Base-by-base conservation (phyloP, 1,140 invertebrate species). In the Camponotus floridanus region DNA sequence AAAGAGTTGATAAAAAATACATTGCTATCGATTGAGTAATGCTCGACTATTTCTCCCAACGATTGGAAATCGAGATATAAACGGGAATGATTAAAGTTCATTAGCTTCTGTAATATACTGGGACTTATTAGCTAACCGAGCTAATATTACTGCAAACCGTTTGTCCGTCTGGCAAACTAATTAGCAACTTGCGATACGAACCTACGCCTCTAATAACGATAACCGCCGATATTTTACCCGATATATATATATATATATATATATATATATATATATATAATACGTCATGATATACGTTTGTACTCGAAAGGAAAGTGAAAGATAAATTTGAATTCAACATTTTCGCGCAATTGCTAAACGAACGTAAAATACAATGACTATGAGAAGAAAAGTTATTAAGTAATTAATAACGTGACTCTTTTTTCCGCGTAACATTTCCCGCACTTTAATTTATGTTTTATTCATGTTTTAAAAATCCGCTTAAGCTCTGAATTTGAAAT, bases 91-190 rank as follows among this genome's bases (percentile, higher is more conserved):
- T 57, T 84, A 61, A 85, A 78, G 18, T 76, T 73, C 71, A 51
- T 74, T 87, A 61, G 81, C 26, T 76, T 71, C 33, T 31, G 64
- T 59, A 76, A 90, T 89, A 86, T 74, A 86, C 71, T 79, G 84
- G 73, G 79, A 89, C 87, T 91, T 92, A 91, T 88, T 89, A 88
- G 86, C 84, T 79, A 87, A 90, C 88, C 87, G 87, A 87, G 74
- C 81, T 89, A 90, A 92, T 92, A 92, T 85, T 65, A 85, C 85
- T 84, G 70, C 87, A 86, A 92, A 92, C 85, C 76, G 84, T 74
- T 65, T 90, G 87, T 92, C 89, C 89, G 90, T 91, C 87, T 91
- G 92, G 87, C 84, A 85, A 59, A 78, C 86, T 91, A 92, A 92
- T 92, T 90, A 92, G 88, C 86, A 86, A 88, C 73, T 91, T 88